Conservation (phyloP, 2,113 vertebrate species). For the Varanus salvator region DNA sequence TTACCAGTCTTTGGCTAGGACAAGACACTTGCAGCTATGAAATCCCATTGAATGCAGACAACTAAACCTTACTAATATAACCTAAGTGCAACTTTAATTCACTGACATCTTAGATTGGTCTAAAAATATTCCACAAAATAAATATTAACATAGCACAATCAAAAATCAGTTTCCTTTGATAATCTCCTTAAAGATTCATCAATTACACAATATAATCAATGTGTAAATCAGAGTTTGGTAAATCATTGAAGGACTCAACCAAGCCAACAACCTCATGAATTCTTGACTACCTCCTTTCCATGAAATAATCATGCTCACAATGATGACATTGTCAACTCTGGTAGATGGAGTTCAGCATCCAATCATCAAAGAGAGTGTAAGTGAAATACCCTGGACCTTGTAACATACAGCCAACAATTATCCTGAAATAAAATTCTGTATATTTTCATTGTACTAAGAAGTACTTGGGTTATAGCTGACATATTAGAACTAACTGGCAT, state of each 20-base stretch:
- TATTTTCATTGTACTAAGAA: not conserved
- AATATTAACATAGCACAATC: not conserved
- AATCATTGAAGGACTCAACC: not conserved
- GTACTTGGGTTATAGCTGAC: not conserved
- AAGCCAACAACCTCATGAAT: not conserved
- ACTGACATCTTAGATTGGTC: not conserved
- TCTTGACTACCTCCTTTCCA: too few relatives aligned
- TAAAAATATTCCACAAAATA: not conserved
- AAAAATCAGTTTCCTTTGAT: not conserved
- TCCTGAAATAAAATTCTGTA: not conserved
- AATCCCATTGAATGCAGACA: not conserved
- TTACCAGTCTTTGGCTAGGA: slow-evolving; percentile 27
- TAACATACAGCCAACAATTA: not conserved
- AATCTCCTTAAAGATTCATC: not conserved
- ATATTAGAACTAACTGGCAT: not conserved
- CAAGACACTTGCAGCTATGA: slow-evolving; percentile 1
- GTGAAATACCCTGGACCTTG: not conserved
- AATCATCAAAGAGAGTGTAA: not conserved
- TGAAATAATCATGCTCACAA: not conserved
- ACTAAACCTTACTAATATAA: not conserved
- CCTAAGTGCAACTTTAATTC: too few relatives aligned
- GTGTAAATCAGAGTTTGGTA: too few relatives aligned
- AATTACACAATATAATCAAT: not conserved
- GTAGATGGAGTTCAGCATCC: not conserved
- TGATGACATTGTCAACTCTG: not conserved